phyloP scores from a whole-genome alignment of 2,888 invertebrate species.

The Clostera curtula region DNA sequence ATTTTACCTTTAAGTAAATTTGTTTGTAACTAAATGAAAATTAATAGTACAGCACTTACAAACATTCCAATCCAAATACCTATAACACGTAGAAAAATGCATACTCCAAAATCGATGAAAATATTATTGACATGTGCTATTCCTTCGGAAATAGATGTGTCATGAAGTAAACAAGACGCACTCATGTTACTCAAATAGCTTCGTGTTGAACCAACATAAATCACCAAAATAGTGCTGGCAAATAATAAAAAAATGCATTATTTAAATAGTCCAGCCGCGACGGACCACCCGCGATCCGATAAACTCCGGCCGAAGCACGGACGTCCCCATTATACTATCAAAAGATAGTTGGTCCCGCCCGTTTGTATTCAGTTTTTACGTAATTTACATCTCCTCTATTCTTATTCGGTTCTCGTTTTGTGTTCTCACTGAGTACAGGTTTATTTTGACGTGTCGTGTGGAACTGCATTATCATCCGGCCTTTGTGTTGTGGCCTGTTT shows the following conservation, averaged over 20 bases:
- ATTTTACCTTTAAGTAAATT: no score
- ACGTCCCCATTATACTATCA: slow-evolving; percentile 61
- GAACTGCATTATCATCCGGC: slow-evolving; percentile 44
- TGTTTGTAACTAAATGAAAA: no score
- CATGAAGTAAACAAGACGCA: slow-evolving; percentile 61
- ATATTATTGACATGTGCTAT: slow-evolving; percentile 19
- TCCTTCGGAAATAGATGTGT: slow-evolving; percentile 46
- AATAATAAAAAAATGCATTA: slow-evolving; percentile 63
- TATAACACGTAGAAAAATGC: slow-evolving; percentile 11
- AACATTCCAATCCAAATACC: no score
- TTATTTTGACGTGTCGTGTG: slow-evolving; percentile 28
- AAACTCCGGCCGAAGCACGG: slow-evolving; percentile 48
- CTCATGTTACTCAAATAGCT: slow-evolving; percentile 59
- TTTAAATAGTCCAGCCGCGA: slow-evolving; percentile 57
- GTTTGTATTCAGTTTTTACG: slow-evolving; percentile 29
- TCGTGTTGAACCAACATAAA: slow-evolving; percentile 65
- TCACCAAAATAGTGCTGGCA: slow-evolving; percentile 58
- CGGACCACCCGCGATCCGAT: slow-evolving; percentile 64
- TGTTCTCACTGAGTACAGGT: slow-evolving; percentile 26
- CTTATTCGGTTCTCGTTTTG: slow-evolving; percentile 31
- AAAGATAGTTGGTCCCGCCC: slow-evolving; percentile 42
- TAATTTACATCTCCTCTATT: slow-evolving; percentile 62
- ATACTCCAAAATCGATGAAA: slow-evolving; percentile 25
- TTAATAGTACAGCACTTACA: no score
- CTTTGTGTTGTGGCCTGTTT: slow-evolving; percentile 43